Evolutionary conservation across 1,140 invertebrate species (phyloP).

Genomic region (Campoletis sonorensis): DNA sequence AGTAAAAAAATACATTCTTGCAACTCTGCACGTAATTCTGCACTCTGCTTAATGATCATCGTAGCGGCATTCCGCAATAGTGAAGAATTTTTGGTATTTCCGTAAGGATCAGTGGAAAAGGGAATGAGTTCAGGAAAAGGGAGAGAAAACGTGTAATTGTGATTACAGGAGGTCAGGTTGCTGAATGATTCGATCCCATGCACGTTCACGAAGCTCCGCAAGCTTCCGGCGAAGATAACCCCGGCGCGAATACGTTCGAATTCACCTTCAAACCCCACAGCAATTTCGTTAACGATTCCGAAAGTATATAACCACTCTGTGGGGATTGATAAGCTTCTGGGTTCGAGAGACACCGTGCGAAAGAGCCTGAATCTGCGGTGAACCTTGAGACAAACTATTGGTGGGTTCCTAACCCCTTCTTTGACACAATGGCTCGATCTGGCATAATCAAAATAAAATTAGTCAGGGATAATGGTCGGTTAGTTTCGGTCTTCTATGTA

Average conservation of each 20-base stretch:
- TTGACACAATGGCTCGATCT: constrained; percentile 60
- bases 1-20: background rate
- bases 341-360: constrained; percentile 22
- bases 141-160: constrained; percentile 25
- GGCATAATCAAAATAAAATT: constrained; percentile 67
- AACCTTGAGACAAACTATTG: background rate
- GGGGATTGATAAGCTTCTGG: constrained; percentile 64
- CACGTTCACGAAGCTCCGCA: constrained; percentile 65
- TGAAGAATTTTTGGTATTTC: background rate
- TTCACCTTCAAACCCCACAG: constrained; percentile 11
- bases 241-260: constrained; percentile 34
- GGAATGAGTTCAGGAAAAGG: background rate
- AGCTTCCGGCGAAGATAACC: constrained; percentile 46
- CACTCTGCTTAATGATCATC: constrained; percentile 44
- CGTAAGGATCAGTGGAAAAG: background rate
- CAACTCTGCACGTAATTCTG: constrained; percentile 34
- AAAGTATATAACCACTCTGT: constrained; percentile 61
- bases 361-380: background rate
- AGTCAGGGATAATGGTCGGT: constrained; percentile 46
- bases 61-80: background rate
- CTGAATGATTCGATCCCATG: constrained; percentile 11
- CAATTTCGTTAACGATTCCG: constrained; percentile 66
- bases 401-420: constrained; percentile 42
- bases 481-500: constrained; percentile 37
- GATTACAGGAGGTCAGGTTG: constrained; percentile 25